Evolutionary conservation across 2,888 invertebrate species (phyloP), one percentile per base, ranked within the genome.

Genomic region (Lobophora halterata): DNA sequence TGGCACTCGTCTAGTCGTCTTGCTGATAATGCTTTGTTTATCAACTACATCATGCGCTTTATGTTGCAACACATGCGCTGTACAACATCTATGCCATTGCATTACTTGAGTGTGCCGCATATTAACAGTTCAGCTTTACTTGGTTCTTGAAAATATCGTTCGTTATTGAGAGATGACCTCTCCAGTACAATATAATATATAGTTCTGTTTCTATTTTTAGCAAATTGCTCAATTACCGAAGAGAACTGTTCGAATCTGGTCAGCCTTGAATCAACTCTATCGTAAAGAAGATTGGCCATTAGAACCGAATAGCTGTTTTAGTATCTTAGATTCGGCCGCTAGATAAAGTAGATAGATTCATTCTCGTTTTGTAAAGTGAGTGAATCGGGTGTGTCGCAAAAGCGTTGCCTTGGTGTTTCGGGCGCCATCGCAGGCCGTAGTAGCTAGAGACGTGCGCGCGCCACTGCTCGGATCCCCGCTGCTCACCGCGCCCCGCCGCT

Each of bases 401-500:
- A 77, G 74, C 73, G 73, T 76, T 74, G 74, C 73, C 77, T 79
- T 78, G 83, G 80, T 82, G 74, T 78, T 80, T 65, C 62, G 76
- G 72, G 82, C 82, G 81, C 80, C 83, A 74, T 71, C 82, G 79
- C 76, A 77, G 72, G 62, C 67, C 78, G 79, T 79, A 80, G 82
- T 81, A 77, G 75, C 77, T 71, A 75, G 74, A 78, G 74, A 60
- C 65, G 78, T 82, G 85, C 86, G 86, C 85, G 83, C 85, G 83
- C 85, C 79, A 70, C 79, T 68, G 77, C 74, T 71, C 65, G 60
- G 68, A 67, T 64, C 67, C 71, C 63, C 65, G 68, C 65, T 58
- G 58, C 71, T 58, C 63, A 58, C 68, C 65, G 62, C 63, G 63
- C 71, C 65, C 66, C 73, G 59, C 67, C 67, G 67, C 68, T 64